Percentiles rank a stretch among this genome's conserved stretches.
These are phyloP conservation scores for Polymixis lichenea DNA, from an alignment of 2,888 invertebrate species.

Conservation along the genomic window DNA sequence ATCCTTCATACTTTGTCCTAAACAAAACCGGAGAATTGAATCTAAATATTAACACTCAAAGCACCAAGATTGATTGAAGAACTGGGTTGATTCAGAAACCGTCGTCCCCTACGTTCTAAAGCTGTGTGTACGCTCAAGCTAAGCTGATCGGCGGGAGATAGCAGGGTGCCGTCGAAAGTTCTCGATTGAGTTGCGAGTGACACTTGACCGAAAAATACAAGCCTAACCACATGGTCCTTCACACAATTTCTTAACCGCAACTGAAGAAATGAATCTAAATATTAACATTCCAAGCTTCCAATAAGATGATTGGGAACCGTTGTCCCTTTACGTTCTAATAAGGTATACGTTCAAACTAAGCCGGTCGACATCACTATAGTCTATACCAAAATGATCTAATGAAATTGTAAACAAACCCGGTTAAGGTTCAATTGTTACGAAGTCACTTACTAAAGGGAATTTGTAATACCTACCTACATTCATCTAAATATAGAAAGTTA, in stretches of 20 bases:
- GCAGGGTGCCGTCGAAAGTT: conserved; percentile 32
- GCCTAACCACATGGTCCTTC: not conserved
- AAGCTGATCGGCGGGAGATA: conserved; percentile 1
- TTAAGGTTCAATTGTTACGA: not conserved
- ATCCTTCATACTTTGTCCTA: not conserved
- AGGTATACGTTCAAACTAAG: conserved; percentile 13
- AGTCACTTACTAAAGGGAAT: not conserved
- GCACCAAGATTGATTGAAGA: not conserved
- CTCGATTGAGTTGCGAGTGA: conserved; percentile 57
- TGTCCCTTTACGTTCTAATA: conserved; percentile 2
- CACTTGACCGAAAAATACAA: conserved; percentile 66
- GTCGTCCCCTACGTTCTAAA: conserved; percentile 7
- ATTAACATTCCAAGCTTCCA: too few species aligned
- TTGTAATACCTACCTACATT: too few species aligned
- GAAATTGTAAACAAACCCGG: not conserved
- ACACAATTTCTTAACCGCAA: not conserved
- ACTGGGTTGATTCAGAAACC: conserved; percentile 1
- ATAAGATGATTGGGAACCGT: conserved; percentile 4
- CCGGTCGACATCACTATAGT: not conserved
- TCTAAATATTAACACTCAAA: not conserved
- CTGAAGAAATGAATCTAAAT: not conserved
- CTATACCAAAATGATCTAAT: not conserved
- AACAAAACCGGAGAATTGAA: not conserved
- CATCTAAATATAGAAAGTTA: not conserved
- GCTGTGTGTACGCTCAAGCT: conserved; percentile 31